Evolutionary conservation across 2,113 vertebrate species (phyloP).

Genomic region (human): GRCh38 chr4:166762501-166763000

Average conservation of each 20-base stretch:
- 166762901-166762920: background rate
- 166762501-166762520: background rate
- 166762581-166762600: background rate
- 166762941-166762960: background rate
- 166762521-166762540: background rate
- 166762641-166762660: background rate
- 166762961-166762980: background rate
- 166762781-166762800: background rate
- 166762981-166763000: background rate
- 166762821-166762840: background rate
- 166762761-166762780: background rate
- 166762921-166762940: background rate
- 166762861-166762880: background rate
- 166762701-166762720: background rate
- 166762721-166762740: background rate
- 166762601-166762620: no score
- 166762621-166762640: background rate
- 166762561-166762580: background rate
- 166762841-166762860: background rate
- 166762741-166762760: background rate
- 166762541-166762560: background rate
- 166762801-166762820: background rate
- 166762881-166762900: background rate
- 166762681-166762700: background rate
- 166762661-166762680: fast-evolving